Base-by-base conservation (phyloP, 1,140 invertebrate species). In the Campoletis sonorensis region DNA sequence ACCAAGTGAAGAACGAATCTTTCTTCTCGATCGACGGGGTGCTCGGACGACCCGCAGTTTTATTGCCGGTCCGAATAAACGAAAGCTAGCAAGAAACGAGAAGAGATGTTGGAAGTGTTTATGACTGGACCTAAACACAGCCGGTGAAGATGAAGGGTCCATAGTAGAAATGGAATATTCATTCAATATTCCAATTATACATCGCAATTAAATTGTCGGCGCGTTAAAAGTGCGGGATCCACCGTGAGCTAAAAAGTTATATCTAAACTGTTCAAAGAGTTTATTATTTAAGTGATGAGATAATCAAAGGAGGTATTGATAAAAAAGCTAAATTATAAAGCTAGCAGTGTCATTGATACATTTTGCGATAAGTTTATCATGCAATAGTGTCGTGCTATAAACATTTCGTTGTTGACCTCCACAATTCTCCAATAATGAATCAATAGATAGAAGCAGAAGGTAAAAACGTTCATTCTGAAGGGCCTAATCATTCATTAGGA, bases 21-120 rank as follows among this genome's bases (percentile, higher is more conserved):
- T 75, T 75, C 72, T 75, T 75, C 72, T 30, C 1, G 26, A 30
- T 7, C 72, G 26, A 26, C 72, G 49, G 72, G 72, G 49, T n/a
- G 72, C 45, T 30, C 49, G 72, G 72, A 33, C 72, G 54, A 51
- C 72, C 72, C 72, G 72, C 72, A 16, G 72, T 54, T 75, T 75
- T 75, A 54, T 75, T 27, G 23, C 72, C 72, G 30, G 33, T 23
- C 18, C 61, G n/a, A 23, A 0, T 27, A 49, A 49, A 49, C 21
- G 30, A 30, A 23, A 54, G 11, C 30, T 11, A 54, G 45, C 8
- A 27, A 30, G n/a, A 30, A 70, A 30, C 45, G 4, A 1, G 18
- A 23, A 54, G 18, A 45, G n/a, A n/a, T n/a, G 2, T 13, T 54
- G 2, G 49, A 13, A 30, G 45, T 54, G 3, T 75, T 30, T 54